Evolutionary conservation across 2,797 vertebrate genomes (phyloP).

Genomic region (Oreochromis mossambicus): DNA sequence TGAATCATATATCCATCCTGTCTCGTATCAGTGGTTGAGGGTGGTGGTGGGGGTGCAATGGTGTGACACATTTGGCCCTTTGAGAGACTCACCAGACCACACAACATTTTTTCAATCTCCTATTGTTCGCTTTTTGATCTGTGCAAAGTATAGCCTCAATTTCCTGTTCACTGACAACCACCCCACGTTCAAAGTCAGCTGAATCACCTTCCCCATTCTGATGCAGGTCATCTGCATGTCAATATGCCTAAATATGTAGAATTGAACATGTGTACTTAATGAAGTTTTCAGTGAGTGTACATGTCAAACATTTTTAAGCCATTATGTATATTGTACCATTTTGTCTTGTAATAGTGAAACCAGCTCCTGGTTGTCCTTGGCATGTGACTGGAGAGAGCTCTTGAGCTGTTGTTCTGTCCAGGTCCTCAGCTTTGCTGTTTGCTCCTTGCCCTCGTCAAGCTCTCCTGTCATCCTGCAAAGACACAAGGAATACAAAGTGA

Average conservation of each 20-base stretch:
- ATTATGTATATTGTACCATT: slow-evolving; percentile 57
- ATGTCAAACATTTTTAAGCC: neutral
- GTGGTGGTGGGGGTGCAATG: no score
- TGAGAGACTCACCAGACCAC: neutral
- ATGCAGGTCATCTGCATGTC: neutral
- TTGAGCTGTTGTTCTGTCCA: slow-evolving; percentile 71
- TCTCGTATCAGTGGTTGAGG: no score
- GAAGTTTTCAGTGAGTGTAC: neutral
- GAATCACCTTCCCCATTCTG: neutral
- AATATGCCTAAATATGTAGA: neutral
- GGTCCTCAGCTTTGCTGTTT: slow-evolving; percentile 64
- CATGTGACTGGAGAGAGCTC: slow-evolving; percentile 54
- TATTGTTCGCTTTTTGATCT: neutral
- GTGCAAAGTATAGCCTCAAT: neutral
- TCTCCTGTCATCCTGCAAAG: slow-evolving; percentile 66
- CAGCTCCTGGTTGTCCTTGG: slow-evolving; percentile 48
- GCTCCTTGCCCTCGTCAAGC: slow-evolving; percentile 66
- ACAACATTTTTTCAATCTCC: neutral
- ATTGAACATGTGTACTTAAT: neutral
- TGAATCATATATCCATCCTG: no score
- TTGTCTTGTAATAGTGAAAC: slow-evolving; percentile 60
- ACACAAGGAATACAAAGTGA: neutral
- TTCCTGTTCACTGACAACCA: neutral
- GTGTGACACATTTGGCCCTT: neutral
- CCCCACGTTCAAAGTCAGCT: neutral